A percentile compares a stretch with the other conserved stretches of the same genome.
Conservation (phyloP, 2,797 vertebrate genomes). For the Tragopan temminckii region DNA sequence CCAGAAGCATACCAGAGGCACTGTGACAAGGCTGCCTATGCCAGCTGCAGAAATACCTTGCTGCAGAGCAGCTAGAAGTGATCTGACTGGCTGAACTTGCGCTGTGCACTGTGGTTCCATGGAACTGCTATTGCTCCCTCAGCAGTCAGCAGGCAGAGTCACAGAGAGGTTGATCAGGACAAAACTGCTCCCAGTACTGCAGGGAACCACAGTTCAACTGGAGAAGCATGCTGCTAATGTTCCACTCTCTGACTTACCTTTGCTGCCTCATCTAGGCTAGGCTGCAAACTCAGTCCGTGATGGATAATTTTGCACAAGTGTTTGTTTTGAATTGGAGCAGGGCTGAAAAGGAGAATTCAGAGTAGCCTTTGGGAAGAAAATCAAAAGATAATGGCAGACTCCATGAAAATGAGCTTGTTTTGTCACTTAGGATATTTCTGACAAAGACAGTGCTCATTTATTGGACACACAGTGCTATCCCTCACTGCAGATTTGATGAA, state of each 20-base stretch:
- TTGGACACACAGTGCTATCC: neutral
- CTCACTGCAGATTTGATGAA: neutral
- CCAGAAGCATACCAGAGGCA: neutral
- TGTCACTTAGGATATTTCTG: neutral
- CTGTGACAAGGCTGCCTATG: neutral
- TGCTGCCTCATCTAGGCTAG: fast-evolving
- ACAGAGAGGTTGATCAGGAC: neutral
- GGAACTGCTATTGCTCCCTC: neutral
- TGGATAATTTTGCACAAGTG: neutral
- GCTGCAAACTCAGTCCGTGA: fast-evolving
- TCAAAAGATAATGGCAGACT: neutral
- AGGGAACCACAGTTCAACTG: neutral
- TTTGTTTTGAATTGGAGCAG: fast-evolving
- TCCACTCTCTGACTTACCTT: neutral
- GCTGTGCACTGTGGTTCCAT: neutral
- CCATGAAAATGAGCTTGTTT: neutral
- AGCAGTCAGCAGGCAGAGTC: neutral
- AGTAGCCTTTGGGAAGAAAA: neutral
- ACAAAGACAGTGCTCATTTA: neutral
- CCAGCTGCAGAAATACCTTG: neutral
- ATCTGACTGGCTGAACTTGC: neutral
- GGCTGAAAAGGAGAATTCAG: neutral
- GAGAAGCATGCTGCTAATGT: neutral
- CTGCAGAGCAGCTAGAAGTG: neutral
- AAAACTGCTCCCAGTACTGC: neutral